Percentiles rank a stretch among this genome's conserved stretches.
phyloP scores from a whole-genome alignment of 2,888 invertebrate genomes.

The Galeruca laticollis region DNA sequence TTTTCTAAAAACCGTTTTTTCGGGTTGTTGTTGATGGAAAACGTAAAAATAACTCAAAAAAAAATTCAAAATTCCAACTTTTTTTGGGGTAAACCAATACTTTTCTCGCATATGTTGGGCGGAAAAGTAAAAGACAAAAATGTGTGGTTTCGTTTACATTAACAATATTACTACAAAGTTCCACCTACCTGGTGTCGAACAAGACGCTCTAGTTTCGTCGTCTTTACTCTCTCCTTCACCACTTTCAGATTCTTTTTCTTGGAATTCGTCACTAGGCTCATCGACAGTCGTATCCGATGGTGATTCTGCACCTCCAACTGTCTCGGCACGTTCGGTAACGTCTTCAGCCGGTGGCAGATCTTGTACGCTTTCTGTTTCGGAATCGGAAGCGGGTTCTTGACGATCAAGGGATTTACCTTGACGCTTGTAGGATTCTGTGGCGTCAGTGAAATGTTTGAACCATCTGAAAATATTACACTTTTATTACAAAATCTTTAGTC shows the following conservation, averaged over 20 bases:
- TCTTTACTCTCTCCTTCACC: slow-evolving; percentile 26
- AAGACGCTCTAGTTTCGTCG: slow-evolving; percentile 18
- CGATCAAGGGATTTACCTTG: slow-evolving; percentile 59
- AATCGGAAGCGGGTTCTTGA: slow-evolving; percentile 46
- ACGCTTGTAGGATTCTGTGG: slow-evolving; percentile 53
- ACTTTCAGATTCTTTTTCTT: slow-evolving; percentile 25
- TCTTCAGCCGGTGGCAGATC: slow-evolving; percentile 46
- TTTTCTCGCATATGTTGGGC: no score
- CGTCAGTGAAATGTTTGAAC: slow-evolving; percentile 55
- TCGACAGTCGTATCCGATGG: slow-evolving; percentile 12
- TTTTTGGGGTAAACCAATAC: no score
- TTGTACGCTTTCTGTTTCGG: slow-evolving; percentile 48
- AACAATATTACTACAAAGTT: neutral
- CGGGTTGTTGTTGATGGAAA: no score
- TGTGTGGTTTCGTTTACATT: neutral
- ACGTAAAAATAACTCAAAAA: no score
- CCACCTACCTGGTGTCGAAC: slow-evolving; percentile 30
- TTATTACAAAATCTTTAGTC: slow-evolving; percentile 7
- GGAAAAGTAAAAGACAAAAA: no score
- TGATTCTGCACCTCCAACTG: slow-evolving; percentile 37
- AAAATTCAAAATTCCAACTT: no score
- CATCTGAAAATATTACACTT: slow-evolving; percentile 47
- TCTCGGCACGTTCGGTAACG: slow-evolving; percentile 44
- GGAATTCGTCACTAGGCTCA: slow-evolving; percentile 16
- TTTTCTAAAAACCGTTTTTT: no score